These are phyloP conservation scores for Barypeithes pellucidus DNA, from an alignment of 2,888 invertebrate species.

Conservation along the genomic window DNA sequence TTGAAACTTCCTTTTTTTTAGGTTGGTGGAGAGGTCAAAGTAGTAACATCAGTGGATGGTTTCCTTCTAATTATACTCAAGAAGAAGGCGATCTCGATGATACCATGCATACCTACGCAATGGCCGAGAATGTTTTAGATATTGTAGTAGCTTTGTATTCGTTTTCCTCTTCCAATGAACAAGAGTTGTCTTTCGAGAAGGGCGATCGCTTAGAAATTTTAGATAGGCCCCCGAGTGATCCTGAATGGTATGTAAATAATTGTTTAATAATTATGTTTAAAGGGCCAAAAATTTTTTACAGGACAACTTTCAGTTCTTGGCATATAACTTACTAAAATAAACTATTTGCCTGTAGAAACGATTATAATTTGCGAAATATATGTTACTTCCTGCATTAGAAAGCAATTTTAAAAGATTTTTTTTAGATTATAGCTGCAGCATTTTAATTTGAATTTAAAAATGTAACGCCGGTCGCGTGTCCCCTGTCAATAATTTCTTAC, in stretches of 20 bases:
- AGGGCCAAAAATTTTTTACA: too few relatives aligned
- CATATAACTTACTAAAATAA: too few relatives aligned
- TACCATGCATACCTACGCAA: conserved; percentile 92
- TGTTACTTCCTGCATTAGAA: too few relatives aligned
- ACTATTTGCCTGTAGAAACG: too few relatives aligned
- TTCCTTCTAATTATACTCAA: conserved; percentile 98
- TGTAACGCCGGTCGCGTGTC: too few relatives aligned
- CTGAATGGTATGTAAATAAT: conserved; percentile 84
- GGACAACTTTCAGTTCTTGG: too few relatives aligned
- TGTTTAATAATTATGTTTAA: too few relatives aligned
- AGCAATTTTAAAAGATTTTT: too few relatives aligned
- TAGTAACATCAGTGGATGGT: conserved; percentile 87
- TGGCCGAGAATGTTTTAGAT: conserved; percentile 96
- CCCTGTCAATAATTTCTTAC: too few relatives aligned
- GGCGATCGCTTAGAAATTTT: conserved; percentile 97
- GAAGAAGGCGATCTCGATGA: conserved; percentile 91
- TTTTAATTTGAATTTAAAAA: too few relatives aligned
- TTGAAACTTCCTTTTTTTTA: conserved; percentile 14
- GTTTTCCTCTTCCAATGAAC: conserved; percentile 94
- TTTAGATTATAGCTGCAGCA: too few relatives aligned
- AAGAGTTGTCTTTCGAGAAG: conserved; percentile 97
- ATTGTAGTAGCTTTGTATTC: conserved; percentile 96
- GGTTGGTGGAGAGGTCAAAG: conserved; percentile 98
- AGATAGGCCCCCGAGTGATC: conserved; percentile 96
- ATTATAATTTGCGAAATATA: too few relatives aligned